Base-by-base conservation (phyloP, 2,888 invertebrate genomes). In the Oxytorus armatus region DNA sequence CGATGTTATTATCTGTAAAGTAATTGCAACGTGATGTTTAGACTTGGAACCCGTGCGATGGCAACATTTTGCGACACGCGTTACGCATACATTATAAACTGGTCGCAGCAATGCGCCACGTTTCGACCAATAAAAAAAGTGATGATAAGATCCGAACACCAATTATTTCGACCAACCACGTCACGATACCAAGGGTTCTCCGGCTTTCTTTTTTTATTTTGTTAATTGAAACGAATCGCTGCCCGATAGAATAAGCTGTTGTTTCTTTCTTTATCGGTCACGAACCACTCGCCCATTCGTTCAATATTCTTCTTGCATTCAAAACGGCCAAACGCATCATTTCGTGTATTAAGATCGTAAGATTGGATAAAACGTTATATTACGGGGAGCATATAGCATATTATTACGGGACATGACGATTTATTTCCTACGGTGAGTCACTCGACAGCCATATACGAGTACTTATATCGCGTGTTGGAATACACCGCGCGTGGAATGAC, bases 401-500 rank as follows among this genome's bases (percentile, higher is more conserved):
- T 80, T 80, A 80, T 80, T 68, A n/a, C n/a, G n/a, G 21, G 16
- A 14, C 18, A 72, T 77, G 72, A 80, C 72, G 77, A 80, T 80
- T 80, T 80, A 80, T 80, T 68, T 51, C 63, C 51, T 44, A 14
- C 63, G 8, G 69, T 80, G 80, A 80, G 59, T 80, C 80, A 80
- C 42, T 33, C 61, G 14, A 36, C 55, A 23, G 59, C 18, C 21
- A 68, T 39, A 42, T 25, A 11, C 4, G 16, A 25, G 29, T 21
- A 21, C 14, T 10, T 29, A 57, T n/a, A 36, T 63, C 16, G 77
- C 77, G 57, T 66, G 77, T n/a, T 25, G 57, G 11, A 42, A 72
- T 25, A 14, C 11, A 25, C 18, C 11, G n/a, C 16, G 25, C 51
- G 42, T 11, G 33, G 61, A 70, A 47, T 79, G 79, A 79, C 79